Conservation (phyloP, 2,888 invertebrate species). For the Iphiclides podalirius region DNA sequence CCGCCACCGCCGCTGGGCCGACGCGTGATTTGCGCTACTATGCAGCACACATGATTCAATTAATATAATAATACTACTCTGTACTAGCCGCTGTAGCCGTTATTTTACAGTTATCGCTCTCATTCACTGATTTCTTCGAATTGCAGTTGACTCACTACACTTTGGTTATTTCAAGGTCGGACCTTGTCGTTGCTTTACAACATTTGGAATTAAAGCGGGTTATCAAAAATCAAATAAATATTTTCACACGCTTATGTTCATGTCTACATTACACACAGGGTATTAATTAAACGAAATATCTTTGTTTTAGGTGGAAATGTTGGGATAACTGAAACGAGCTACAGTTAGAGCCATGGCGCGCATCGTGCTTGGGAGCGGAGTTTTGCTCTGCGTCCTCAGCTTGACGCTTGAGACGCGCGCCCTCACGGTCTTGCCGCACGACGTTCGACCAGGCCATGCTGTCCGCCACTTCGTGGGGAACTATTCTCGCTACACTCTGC, state of each 20-base stretch:
- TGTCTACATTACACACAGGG: no score
- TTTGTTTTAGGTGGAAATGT: constrained; percentile 62
- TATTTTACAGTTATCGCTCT: constrained; percentile 16
- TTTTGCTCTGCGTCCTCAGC: constrained; percentile 61
- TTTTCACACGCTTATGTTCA: no score
- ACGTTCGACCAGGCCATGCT: constrained; percentile 93
- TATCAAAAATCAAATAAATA: no score
- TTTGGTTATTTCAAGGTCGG: constrained; percentile 5
- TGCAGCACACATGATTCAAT: constrained; percentile 35
- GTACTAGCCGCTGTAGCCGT: constrained; percentile 27
- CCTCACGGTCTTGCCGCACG: constrained; percentile 89
- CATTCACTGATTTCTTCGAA: neutral
- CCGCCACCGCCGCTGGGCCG: constrained; percentile 34
- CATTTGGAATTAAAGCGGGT: neutral
- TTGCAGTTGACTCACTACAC: no score
- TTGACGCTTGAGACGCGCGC: constrained; percentile 54
- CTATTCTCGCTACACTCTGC: constrained; percentile 75
- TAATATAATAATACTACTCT: constrained; percentile 31
- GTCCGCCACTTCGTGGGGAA: constrained; percentile 87
- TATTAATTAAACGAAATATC: constrained; percentile 1
- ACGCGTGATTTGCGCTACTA: constrained; percentile 37
- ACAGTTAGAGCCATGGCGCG: constrained; percentile 58
- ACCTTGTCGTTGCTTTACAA: neutral
- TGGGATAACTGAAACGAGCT: constrained; percentile 49
- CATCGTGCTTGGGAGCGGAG: constrained; percentile 60